These are phyloP conservation scores for Cephus pygmeus DNA, from an alignment of 2,888 invertebrate genomes.

Conservation along the genomic window DNA sequence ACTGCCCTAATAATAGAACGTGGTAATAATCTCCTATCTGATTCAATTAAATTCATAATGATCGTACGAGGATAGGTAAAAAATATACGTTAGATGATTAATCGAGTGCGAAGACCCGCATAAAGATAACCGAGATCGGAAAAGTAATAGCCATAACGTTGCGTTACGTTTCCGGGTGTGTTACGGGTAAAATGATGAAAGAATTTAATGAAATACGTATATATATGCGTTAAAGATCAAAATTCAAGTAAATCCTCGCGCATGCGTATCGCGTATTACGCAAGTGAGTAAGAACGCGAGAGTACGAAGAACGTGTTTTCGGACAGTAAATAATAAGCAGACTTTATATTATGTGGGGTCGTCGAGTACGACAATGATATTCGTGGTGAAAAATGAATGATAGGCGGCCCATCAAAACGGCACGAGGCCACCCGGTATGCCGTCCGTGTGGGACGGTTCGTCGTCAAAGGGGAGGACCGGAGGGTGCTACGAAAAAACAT, in stretches of 20 bases:
- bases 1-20: neutral
- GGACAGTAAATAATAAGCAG: constrained; percentile 45
- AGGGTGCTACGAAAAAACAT: constrained; percentile 64
- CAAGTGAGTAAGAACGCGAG: neutral
- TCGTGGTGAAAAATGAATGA: constrained; percentile 49
- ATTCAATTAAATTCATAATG: constrained; percentile 9
- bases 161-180: neutral
- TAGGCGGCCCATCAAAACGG: constrained; percentile 57
- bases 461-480: constrained; percentile 27
- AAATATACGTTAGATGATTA: constrained; percentile 1
- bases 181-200: neutral
- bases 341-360: constrained; percentile 36
- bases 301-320: neutral
- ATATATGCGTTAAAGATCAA: neutral
- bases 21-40: neutral
- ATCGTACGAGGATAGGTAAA: neutral
- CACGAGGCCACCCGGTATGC: constrained; percentile 57
- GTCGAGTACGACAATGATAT: constrained; percentile 50
- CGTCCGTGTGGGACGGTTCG: constrained; percentile 27
- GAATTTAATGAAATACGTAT: neutral
- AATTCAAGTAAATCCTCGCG: too few species aligned
- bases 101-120: constrained; percentile 10
- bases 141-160: neutral
- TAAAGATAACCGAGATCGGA: constrained; percentile 9
- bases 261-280: neutral